phyloP scores from a whole-genome alignment of 2,888 invertebrate genomes.

The Flexamia atlantica region DNA sequence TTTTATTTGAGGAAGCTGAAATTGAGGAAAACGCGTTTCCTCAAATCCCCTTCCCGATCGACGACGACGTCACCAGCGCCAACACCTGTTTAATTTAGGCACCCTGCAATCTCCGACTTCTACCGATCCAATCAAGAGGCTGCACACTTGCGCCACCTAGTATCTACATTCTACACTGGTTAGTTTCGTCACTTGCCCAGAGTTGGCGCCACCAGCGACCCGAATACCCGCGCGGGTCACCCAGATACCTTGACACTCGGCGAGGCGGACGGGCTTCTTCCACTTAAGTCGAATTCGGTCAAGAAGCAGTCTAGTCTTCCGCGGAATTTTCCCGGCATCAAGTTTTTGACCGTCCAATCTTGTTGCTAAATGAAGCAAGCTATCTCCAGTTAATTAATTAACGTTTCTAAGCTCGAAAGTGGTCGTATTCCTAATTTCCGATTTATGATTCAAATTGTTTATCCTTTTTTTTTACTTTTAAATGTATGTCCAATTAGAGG shows the following conservation, averaged over 20 bases:
- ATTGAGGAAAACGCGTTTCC: neutral
- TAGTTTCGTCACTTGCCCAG: neutral
- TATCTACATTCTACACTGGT: constrained; percentile 3
- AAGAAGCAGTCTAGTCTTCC: neutral
- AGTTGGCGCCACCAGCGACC: constrained; percentile 12
- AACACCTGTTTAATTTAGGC: neutral
- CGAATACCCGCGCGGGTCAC: neutral
- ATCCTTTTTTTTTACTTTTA: no score
- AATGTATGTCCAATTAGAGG: no score
- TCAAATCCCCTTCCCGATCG: neutral
- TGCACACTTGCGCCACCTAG: constrained; percentile 26
- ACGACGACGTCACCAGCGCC: no score
- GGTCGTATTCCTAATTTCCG: no score
- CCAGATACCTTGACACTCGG: constrained; percentile 16
- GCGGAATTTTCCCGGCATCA: neutral
- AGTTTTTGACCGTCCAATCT: no score
- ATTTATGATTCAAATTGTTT: no score
- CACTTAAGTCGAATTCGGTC: neutral
- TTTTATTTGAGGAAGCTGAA: no score
- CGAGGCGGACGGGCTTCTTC: neutral
- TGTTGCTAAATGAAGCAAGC: no score
- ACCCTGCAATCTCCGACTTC: neutral
- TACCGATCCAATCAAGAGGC: constrained; percentile 6
- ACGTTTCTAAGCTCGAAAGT: no score
- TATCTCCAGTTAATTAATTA: no score